Base-by-base conservation (phyloP, 2,797 vertebrate species). In the Premnoplex brunnescens region DNA sequence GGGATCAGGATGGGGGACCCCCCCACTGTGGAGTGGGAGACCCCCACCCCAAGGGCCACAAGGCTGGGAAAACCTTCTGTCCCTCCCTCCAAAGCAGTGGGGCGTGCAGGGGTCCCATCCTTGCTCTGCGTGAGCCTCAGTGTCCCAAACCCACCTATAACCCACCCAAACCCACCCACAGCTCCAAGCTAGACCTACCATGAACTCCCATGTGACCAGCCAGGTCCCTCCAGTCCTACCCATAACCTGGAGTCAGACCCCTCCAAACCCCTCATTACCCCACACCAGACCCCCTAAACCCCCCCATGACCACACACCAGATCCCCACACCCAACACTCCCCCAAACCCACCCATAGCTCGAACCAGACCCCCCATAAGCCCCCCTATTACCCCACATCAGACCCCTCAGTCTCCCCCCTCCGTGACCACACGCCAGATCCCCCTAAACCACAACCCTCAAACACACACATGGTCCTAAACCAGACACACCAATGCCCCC, bases 31-130 rank as follows among this genome's bases (percentile, higher is more conserved):
- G 19, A 21, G 10, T 44, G 43, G 43, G 43, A 44, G 20, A 44
- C 43, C 43, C 43, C n/a, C 34, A 17, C 9, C n/a, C 7, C 6
- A 28, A 17, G 2, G 55, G 34, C 14, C 18, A 8, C 1, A 6
- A 58, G 8, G 37, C 21, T 62, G 16, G 12, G 14, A 15, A 37
- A 55, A 15, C 12, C 36, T 21, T 6, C 14, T 52, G 43, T 5
- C 12, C 28, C 20, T 34, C 26, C 30, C 69, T 26, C 64, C 43
- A 23, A n/a, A 34, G 8, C 1, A 2, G 0, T 6, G 16, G 5
- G 32, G 46, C 22, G 14, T 15, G 6, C 4, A 51, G 30, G 7
- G 30, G 43, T 23, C 23, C 20, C 20, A 6, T 27, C 15, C 30
- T 14, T 0, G 2, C 36, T n/a, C 17, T 6, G 9, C 23, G 36